Base-by-base conservation (phyloP, 2,797 vertebrate genomes). In the Enteromius viviparus region DNA sequence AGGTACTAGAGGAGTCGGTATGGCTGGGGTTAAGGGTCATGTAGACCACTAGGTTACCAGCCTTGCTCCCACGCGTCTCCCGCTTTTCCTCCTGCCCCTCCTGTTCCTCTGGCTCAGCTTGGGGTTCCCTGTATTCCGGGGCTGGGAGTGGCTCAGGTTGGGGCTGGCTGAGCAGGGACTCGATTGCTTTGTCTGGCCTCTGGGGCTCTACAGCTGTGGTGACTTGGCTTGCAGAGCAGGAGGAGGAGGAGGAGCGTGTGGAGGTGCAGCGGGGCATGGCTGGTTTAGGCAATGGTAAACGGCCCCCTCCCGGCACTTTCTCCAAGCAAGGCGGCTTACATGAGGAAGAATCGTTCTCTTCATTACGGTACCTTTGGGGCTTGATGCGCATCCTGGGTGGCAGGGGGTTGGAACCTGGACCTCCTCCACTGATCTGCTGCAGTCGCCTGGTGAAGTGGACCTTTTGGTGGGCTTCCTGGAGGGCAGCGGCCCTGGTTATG, bases 321-420 rank as follows among this genome's bases (percentile, higher is more conserved):
- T 96, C 95, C 91, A 97, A 96, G 91, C 95, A 94, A 47, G 86
- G 7, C 70, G 89, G 84, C 94, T 96, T 96, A 88, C 82, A 91
- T 91, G 95, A 94, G 82, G 95, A 96, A 88, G 96, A 96, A 92
- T 97, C 96, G 88, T 96, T 95, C 79, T 99, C 97, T 87, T 99
- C 98, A 6, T 98, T 98, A 91, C 97, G 95, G 84, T 99, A 99
- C 93, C 97, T 95, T 93, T 99, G 98, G 53, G 98, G 97, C 94
- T 99, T 99, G 87, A 99, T 95, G 58, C 97, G 97, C 92, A 96
- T 95, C 87, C 96, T 93, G 87, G 97, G 95, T 83, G 96, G 93
- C 87, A 98, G 88, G 89, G 98, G 88, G 89, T 91, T 17, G 89
- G 87, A 2, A 85, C 89, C 58, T 45, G 74, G 88, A 62, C 88